Percentiles rank a stretch among this genome's conserved stretches.
phyloP scores from a whole-genome alignment of 2,797 vertebrate species.

The Notoglanidium macrostoma region DNA sequence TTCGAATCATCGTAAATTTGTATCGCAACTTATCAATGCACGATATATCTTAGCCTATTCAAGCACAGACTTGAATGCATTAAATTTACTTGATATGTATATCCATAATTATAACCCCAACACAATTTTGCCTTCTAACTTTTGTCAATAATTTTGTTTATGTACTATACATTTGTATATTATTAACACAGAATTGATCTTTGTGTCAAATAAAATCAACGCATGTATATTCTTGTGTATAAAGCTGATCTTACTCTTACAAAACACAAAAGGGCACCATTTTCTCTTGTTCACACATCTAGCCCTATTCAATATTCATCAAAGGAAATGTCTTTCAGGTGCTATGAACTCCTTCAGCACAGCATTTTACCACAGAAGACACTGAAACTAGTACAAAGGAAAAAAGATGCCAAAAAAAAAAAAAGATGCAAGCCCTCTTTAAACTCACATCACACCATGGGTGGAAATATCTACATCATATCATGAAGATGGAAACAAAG shows the following conservation, averaged over 20 bases:
- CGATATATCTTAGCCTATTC: too few species aligned
- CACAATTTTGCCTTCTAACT: neutral
- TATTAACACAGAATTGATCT: neutral
- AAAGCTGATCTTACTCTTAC: neutral
- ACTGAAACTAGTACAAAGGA: neutral
- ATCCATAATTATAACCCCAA: neutral
- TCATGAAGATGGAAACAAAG: neutral
- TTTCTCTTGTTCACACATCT: neutral
- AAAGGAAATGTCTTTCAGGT: neutral
- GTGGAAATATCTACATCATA: conserved; percentile 8
- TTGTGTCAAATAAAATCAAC: neutral
- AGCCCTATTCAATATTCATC: neutral
- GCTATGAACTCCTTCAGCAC: neutral
- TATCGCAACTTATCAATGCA: too few species aligned
- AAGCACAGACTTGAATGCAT: too few species aligned
- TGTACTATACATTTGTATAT: neutral
- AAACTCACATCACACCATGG: neutral
- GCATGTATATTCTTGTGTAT: neutral
- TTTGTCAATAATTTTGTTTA: neutral
- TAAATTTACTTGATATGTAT: neutral
- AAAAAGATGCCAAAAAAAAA: neutral
- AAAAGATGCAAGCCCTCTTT: neutral
- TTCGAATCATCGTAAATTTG: too few species aligned
- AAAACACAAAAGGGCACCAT: neutral
- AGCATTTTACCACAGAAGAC: neutral